These are phyloP conservation scores for Euclidia mi DNA, from an alignment of 2,888 invertebrate species.

Conservation along the genomic window DNA sequence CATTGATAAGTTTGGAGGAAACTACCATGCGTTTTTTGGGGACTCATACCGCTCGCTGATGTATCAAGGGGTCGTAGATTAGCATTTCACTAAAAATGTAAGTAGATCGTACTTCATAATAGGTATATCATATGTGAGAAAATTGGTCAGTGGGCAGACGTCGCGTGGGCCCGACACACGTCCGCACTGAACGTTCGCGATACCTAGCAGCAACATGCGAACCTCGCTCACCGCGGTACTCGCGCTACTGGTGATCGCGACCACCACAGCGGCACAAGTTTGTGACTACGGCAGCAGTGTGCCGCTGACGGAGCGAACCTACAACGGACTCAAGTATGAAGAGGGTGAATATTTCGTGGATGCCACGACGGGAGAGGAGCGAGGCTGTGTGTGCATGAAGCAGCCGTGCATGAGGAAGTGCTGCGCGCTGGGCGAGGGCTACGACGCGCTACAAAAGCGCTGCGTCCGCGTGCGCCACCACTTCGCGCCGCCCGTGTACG, in stretches of 20 bases:
- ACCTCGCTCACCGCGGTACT: conserved; percentile 11
- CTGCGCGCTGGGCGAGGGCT: conserved; percentile 69
- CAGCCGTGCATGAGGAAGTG: conserved; percentile 72
- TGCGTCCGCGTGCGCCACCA: too few species aligned
- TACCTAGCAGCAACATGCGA: background rate
- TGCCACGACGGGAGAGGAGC: conserved; percentile 47
- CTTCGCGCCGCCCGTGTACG: conserved; percentile 62
- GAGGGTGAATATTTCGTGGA: conserved; percentile 66
- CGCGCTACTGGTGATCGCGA: conserved; percentile 27
- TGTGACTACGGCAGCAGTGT: conserved; percentile 42
- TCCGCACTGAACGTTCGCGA: too few species aligned
- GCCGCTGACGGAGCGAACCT: conserved; percentile 28
- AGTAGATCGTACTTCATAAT: too few species aligned
- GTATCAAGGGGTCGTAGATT: too few species aligned
- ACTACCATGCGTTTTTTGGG: too few species aligned
- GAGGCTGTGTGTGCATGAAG: conserved; percentile 71
- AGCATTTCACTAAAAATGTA: too few species aligned
- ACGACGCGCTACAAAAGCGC: conserved; percentile 24
- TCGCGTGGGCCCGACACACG: too few species aligned
- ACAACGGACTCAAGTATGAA: conserved; percentile 60
- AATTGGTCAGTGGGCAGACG: too few species aligned
- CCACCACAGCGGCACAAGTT: conserved; percentile 20
- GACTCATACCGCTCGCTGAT: too few species aligned
- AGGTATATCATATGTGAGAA: too few species aligned
- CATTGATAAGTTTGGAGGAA: too few species aligned